A percentile compares a stretch with the other conserved stretches of the same genome.
Evolutionary conservation across 2,797 vertebrate genomes (phyloP).

Genomic region (Cuniculus paca): DNA sequence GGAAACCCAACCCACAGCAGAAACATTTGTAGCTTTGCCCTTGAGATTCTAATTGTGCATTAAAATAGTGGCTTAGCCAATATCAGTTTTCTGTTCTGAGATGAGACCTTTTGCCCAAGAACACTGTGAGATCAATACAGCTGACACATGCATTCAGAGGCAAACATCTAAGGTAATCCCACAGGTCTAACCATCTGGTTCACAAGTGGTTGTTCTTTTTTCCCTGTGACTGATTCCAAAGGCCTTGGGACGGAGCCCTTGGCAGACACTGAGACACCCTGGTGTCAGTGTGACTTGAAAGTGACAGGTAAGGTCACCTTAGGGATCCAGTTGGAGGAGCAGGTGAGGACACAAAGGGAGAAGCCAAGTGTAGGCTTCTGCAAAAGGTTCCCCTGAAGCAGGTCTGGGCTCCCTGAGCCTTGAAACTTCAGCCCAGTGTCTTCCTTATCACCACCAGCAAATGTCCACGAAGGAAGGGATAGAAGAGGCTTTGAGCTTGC

Average conservation of each 20-base stretch:
- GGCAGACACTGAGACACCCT: not conserved
- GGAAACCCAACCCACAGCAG: not conserved
- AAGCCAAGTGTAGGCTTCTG: not conserved
- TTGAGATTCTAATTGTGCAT: not conserved
- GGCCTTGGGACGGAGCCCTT: not conserved
- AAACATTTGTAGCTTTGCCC: not conserved
- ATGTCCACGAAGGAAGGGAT: not conserved
- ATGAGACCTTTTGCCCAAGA: not conserved
- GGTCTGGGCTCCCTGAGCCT: not conserved
- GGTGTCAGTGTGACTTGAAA: not conserved
- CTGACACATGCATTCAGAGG: not conserved
- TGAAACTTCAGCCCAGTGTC: not conserved
- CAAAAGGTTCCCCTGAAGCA: not conserved
- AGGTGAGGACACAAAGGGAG: not conserved
- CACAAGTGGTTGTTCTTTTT: not conserved
- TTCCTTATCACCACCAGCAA: not conserved
- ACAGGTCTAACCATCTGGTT: not conserved
- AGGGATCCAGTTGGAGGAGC: not conserved
- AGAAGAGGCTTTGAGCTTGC: not conserved
- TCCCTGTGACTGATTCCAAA: not conserved
- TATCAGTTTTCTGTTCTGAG: conserved; percentile 8
- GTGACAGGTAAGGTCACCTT: not conserved
- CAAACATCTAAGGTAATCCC: not conserved
- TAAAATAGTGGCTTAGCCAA: not conserved
- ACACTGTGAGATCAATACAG: not conserved